Conservation (phyloP, 2,113 vertebrate genomes). For the Gymnobelideus leadbeateri region DNA sequence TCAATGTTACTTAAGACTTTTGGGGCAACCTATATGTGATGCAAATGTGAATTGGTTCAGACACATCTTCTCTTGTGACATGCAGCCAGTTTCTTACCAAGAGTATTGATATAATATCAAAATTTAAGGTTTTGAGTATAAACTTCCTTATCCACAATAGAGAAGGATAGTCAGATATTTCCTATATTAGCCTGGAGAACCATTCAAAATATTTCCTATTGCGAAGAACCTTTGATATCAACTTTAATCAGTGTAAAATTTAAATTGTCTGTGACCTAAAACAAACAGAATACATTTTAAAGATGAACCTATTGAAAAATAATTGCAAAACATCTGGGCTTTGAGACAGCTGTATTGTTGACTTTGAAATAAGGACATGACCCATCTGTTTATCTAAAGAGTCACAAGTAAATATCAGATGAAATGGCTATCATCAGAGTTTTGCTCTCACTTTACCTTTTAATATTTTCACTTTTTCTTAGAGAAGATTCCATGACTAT, state of each 20-base stretch:
- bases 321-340: background rate
- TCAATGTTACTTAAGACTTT: background rate
- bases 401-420: constrained; percentile 22
- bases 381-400: constrained; percentile 14
- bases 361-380: constrained; percentile 25
- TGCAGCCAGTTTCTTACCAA: no score
- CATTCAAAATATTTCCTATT: background rate
- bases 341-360: background rate
- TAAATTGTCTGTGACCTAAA: constrained; percentile 17
- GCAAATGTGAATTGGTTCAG: no score
- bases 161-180: background rate
- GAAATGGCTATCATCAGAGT: constrained; percentile 34
- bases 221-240: background rate
- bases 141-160: background rate
- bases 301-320: background rate
- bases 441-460: constrained; percentile 26
- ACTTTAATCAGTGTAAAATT: background rate
- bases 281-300: constrained; percentile 22
- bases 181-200: background rate
- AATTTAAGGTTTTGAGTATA: background rate
- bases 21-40: no score
- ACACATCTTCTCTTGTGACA: no score
- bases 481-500: constrained; percentile 14
- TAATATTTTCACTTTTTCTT: constrained; percentile 50
- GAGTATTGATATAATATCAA: background rate